phyloP scores from a whole-genome alignment of 2,113 vertebrate genomes.

The Callithrix jacchus region DNA sequence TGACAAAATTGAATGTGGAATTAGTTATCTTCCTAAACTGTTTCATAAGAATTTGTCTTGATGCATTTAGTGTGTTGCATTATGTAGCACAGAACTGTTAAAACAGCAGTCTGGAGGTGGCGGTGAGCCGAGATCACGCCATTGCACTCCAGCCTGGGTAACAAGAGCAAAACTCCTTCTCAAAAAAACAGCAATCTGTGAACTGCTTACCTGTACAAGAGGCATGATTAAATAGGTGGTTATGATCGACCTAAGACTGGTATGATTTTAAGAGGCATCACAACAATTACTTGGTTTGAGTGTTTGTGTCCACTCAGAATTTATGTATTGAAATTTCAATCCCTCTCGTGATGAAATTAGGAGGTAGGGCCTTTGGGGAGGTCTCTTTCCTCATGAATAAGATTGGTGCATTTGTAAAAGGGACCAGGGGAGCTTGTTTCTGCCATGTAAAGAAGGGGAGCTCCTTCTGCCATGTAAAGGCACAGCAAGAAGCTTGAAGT shows the following conservation, averaged over 20 bases:
- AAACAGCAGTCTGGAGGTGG: not conserved
- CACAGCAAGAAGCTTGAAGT: not conserved
- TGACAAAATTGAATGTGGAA: not conserved
- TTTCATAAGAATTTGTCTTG: not conserved
- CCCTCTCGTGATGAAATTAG: not conserved
- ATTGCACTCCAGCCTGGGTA: too few relatives aligned
- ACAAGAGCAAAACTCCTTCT: too few relatives aligned
- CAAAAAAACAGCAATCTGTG: not conserved
- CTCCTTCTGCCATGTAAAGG: not conserved
- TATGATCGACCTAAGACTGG: not conserved
- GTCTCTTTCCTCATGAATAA: not conserved
- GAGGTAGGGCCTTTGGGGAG: fast-evolving
- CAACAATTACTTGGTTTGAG: not conserved
- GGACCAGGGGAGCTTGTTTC: not conserved
- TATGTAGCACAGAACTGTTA: not conserved
- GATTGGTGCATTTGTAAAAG: not conserved
- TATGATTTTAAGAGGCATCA: not conserved
- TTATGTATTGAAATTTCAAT: not conserved
- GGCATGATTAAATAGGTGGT: not conserved
- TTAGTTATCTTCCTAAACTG: not conserved
- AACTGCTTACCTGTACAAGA: not conserved
- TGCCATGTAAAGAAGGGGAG: not conserved
- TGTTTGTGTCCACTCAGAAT: not conserved
- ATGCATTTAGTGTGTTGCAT: too few relatives aligned
- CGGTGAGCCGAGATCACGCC: too few relatives aligned